These are phyloP conservation scores for Hyla sarda DNA, from an alignment of 2,113 vertebrate species.

Conservation along the genomic window DNA sequence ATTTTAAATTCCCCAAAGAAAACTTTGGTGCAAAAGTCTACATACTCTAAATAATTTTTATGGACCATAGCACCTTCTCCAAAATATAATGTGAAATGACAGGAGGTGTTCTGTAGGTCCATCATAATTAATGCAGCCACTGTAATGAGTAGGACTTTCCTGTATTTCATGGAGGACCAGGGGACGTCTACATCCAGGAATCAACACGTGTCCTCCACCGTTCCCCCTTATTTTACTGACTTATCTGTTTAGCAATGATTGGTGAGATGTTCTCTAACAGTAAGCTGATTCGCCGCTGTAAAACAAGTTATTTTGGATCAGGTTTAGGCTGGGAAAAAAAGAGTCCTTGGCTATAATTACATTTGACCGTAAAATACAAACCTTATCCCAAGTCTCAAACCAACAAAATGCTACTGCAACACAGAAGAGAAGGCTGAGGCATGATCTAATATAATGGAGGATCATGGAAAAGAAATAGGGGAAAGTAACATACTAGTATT, in stretches of 20 bases:
- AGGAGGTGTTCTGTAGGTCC: background rate
- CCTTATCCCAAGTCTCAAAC: background rate
- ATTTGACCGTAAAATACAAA: background rate
- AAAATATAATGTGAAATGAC: too few species aligned
- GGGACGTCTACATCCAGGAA: background rate
- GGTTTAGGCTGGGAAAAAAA: conserved; percentile 8
- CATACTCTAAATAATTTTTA: background rate
- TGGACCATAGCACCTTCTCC: background rate
- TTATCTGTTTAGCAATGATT: conserved; percentile 7
- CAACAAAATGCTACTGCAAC: background rate
- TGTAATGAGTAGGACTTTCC: background rate
- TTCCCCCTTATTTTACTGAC: background rate
- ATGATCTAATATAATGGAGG: background rate
- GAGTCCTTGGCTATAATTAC: background rate
- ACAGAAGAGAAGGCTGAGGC: background rate
- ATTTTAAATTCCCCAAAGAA: too few species aligned
- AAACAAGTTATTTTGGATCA: background rate
- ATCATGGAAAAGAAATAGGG: background rate
- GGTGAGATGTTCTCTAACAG: background rate
- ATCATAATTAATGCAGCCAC: background rate
- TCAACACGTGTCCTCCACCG: background rate
- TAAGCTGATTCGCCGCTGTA: background rate
- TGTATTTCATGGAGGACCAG: background rate
- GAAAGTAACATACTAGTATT: background rate
- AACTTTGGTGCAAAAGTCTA: background rate